Evolutionary conservation across 1,140 invertebrate genomes (phyloP), one percentile per base, ranked within the genome.

Genomic region (Megalopta genalis): DNA sequence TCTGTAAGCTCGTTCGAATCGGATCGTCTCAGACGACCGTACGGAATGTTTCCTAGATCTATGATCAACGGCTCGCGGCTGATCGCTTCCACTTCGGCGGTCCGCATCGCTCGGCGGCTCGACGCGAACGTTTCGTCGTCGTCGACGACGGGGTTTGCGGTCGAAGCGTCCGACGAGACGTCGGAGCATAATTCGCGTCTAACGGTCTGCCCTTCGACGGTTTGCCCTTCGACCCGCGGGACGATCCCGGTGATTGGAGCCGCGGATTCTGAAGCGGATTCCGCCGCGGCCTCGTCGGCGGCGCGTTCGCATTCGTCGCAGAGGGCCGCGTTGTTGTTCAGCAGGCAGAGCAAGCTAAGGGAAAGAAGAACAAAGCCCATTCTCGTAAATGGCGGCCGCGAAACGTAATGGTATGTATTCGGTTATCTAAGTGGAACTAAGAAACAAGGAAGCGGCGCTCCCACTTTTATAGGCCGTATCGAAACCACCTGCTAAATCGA

Each of bases 391-490:
- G 59, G 8, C 37, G 5, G 12, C 27, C 23, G 62, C 23, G 42
- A 27, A 39, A 14, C 27, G 59, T 60, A 37, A n/a, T n/a, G n/a
- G n/a, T n/a, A n/a, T n/a, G 39, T 68, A 49, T 37, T 37, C 21
- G 49, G 39, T 59, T 54, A 1, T 6, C 25, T 32, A 37, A 57
- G 23, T 23, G 12, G 6, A 52, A 85, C 77, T 85, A 73, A 72
- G 23, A 18, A n/a, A 52, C 32, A n/a, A 27, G 78, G 62, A 81
- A 64, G 59, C 46, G 27, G n/a, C 5, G 52, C 27, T 73, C 14
- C 23, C n/a, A 67, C 84, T 86, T 86, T 86, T 86, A 86, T 86
- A 86, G 67, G 52, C 39, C 62, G 27, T 37, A n/a, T 64, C 39
- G 23, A 37, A n/a, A 70, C 2, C 52, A 54, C 10, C 46, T n/a